Base-by-base conservation (phyloP, 2,113 vertebrate genomes). In the Podarcis cretensis region DNA sequence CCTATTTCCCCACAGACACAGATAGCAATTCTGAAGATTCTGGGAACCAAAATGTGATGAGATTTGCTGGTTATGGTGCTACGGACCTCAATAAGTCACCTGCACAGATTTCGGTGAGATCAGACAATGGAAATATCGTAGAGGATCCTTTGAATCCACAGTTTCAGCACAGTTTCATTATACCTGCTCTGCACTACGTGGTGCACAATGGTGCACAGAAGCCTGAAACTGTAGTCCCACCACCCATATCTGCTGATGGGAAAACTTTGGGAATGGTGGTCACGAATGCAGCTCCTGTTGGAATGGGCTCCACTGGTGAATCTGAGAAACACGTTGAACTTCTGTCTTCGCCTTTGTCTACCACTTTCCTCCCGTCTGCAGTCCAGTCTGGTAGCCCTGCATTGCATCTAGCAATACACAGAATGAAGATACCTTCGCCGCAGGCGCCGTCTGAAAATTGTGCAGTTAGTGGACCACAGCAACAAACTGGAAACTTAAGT, bases 11-110 rank as follows among this genome's bases (percentile, higher is more conserved):
- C 80, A 25, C 79, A 99, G 98, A 99, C 75, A 98, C 98, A 32
- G 98, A 98, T 96, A 98, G 98, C 96, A 98, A 98, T 94, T 99
- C 98, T 54, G 98, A 99, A 81, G 98, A 98, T 93, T 98, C 97
- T 78, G 95, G 96, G 66, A 98, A 97, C 87, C 97, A 97, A 87
- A 93, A 94, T 5, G 77, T 95, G 30, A 83, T 93, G 81, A 94
- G 97, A 83, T 97, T 98, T 95, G 74, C 95, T 32, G 93, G 94
- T 80, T 97, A 96, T 77, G 93, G 91, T 89, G 84, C 96, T 91
- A 95, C 95, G 76, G 92, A 93, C 30, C 81, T 95, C 88, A 91
- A 84, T 94, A 97, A 97, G 85, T 87, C 97, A 6, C 92, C 97
- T 89, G 92, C 95, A 93, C 95, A 95, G 40, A 93, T 97, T 65